phyloP scores from a whole-genome alignment of 92 coral and sea anemone genomes.

The Parazoanthus darwini region DNA sequence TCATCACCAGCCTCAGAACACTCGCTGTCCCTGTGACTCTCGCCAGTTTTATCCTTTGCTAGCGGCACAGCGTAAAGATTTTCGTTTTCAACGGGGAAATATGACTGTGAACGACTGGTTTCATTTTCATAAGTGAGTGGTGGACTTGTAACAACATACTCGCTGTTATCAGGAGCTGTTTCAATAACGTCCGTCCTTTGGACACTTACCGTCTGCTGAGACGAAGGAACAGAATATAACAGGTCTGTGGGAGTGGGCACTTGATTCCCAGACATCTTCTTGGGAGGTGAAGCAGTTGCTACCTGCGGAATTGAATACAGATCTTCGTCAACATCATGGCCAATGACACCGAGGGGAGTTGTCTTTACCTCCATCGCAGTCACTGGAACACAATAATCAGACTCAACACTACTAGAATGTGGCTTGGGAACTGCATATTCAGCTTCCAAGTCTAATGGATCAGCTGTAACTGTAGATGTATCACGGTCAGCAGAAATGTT shows the following conservation, averaged over 20 bases:
- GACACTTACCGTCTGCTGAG: background rate
- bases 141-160: background rate
- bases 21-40: background rate
- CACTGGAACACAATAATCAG: conserved; percentile 24
- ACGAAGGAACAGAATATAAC: conserved; percentile 26
- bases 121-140: background rate
- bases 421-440: conserved; percentile 39
- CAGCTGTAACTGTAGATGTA: background rate
- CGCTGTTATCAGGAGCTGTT: background rate
- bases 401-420: conserved; percentile 6
- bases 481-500: background rate
- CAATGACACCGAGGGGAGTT: background rate
- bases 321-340: conserved; percentile 31
- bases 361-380: conserved; percentile 10
- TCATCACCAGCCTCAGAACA: background rate
- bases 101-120: background rate
- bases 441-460: background rate
- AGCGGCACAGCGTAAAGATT: conserved; percentile 35
- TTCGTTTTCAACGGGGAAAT: background rate
- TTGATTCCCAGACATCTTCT: conserved; percentile 4
- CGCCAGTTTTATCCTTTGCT: background rate
- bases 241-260: background rate
- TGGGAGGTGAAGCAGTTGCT: conserved; percentile 2
- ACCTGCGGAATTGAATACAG: conserved; percentile 31
- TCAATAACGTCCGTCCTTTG: background rate